Conservation (phyloP, 2,888 invertebrate species). For the Polymixis lichenea region DNA sequence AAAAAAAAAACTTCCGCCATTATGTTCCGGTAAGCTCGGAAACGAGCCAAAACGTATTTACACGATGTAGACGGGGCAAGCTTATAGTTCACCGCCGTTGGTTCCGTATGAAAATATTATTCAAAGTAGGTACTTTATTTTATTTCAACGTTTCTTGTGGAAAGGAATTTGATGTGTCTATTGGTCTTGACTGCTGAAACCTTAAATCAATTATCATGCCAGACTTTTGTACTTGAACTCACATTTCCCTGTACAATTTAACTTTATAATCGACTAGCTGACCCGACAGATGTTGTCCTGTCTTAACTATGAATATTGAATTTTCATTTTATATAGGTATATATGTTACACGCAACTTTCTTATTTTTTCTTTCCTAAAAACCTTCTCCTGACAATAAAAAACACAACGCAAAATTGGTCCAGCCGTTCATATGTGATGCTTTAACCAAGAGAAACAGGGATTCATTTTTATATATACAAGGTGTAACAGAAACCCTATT, state of each 20-base stretch:
- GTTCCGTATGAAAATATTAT: constrained; percentile 49
- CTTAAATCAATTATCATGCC: not conserved
- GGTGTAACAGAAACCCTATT: too few species aligned
- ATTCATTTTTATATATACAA: too few species aligned
- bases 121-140: not conserved
- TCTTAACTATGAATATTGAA: too few species aligned
- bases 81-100: constrained; percentile 6
- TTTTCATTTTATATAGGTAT: too few species aligned
- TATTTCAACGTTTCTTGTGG: not conserved
- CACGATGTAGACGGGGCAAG: constrained; percentile 66
- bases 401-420: too few species aligned
- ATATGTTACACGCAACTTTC: too few species aligned
- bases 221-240: not conserved
- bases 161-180: not conserved
- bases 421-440: too few species aligned
- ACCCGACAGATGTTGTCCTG: too few species aligned
- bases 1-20: constrained; percentile 71
- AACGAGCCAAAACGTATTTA: constrained; percentile 80
- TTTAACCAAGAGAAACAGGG: too few species aligned
- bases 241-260: not conserved
- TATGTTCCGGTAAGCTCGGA: constrained; percentile 78
- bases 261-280: not conserved
- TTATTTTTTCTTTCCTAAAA: too few species aligned
- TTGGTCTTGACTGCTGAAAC: not conserved
- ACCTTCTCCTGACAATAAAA: too few species aligned